Percentiles rank a stretch among this genome's conserved stretches.
Conservation (phyloP, 2,888 invertebrate genomes). For the Tipula lateralis region DNA sequence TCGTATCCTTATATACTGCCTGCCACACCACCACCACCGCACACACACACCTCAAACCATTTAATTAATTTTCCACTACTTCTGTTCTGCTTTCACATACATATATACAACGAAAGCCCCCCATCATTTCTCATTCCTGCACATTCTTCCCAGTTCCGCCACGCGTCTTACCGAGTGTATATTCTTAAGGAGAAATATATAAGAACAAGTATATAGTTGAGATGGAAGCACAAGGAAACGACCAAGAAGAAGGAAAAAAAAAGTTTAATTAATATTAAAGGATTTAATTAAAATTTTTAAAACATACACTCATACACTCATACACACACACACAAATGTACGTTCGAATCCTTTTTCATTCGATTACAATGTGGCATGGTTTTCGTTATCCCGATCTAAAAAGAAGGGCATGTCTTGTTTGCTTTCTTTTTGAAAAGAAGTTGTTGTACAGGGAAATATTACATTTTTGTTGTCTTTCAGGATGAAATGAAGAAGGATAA, state of each 20-base stretch:
- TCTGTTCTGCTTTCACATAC: background rate
- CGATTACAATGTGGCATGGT: background rate
- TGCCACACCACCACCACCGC: background rate
- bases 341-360: background rate
- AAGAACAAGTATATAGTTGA: background rate
- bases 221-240: background rate
- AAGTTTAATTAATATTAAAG: constrained; percentile 30
- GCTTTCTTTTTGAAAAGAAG: background rate
- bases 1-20: background rate
- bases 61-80: background rate
- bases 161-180: background rate
- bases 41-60: background rate
- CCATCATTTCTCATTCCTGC: background rate
- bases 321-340: background rate
- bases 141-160: too few species aligned
- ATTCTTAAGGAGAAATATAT: background rate
- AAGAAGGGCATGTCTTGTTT: background rate
- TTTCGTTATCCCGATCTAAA: background rate
- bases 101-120: too few species aligned
- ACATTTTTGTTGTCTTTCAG: background rate
- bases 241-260: background rate
- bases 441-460: background rate
- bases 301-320: constrained; percentile 28
- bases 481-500: background rate
- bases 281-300: constrained; percentile 28